Conservation (phyloP, 2,797 vertebrate genomes). For the Champsocephalus esox region DNA sequence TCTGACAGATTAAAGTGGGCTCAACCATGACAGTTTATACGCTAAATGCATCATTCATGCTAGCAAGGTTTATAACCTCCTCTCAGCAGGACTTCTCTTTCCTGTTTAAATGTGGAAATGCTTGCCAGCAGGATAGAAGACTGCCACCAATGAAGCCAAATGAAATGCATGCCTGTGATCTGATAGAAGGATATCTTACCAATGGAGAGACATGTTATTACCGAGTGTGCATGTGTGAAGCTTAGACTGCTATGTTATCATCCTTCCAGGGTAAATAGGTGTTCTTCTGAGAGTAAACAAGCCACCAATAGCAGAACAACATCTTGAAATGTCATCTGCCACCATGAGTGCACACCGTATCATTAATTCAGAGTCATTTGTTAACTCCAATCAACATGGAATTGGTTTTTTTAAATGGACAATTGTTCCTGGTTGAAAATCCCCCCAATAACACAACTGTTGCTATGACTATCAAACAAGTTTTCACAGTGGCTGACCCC, state of each 20-base stretch:
- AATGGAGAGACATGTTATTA: slow-evolving; percentile 4
- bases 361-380: background rate
- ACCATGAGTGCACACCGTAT: background rate
- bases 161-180: slow-evolving; percentile 26
- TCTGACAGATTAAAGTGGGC: slow-evolving; percentile 50
- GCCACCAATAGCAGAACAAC: background rate
- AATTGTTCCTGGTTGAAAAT: background rate
- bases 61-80: slow-evolving; percentile 16
- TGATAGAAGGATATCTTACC: slow-evolving; percentile 24
- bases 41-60: slow-evolving; percentile 56
- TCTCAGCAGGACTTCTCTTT: slow-evolving; percentile 37
- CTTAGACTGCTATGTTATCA: slow-evolving; percentile 6
- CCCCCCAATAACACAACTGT: background rate
- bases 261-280: slow-evolving; percentile 14
- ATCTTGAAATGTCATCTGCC: background rate
- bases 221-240: slow-evolving; percentile 1
- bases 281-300: slow-evolving; percentile 15
- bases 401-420: slow-evolving; percentile 8
- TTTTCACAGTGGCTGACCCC: background rate
- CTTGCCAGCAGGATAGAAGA: slow-evolving; percentile 34
- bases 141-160: slow-evolving; percentile 30
- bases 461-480: background rate
- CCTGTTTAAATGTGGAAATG: slow-evolving; percentile 36
- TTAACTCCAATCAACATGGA: background rate
- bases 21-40: slow-evolving; percentile 42